Base-by-base conservation (phyloP, 2,888 invertebrate species). In the Ditula angustiorana region DNA sequence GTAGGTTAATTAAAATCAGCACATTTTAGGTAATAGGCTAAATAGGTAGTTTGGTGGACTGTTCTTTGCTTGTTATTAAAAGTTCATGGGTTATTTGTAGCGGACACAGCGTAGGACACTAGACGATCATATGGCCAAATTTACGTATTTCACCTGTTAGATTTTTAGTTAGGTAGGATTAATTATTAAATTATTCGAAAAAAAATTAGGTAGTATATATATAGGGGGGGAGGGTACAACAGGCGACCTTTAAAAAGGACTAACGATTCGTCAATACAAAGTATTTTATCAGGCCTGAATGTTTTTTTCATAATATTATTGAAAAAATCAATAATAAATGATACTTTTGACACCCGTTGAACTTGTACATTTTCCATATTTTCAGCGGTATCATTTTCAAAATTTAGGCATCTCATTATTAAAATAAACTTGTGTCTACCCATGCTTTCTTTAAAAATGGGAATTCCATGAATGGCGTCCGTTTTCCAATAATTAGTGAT, bases 401-500 rank as follows among this genome's bases (percentile, higher is more conserved):
- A 52, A 52, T 52, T 52, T 19, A 33, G 23, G 10, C 33, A 52
- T 21, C 33, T n/a, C 35, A 52, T 7, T 52, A 52, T 52, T 23
- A 52, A 21, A 5, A 52, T 21, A 19, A 52, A 52, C 21, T 35
- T 33, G 33, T 52, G 21, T 21, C 35, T 33, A 23, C 33, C 11
- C 52, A 52, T 52, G 23, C 23, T 35, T n/a, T 52, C 35, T 21
- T 33, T 21, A 11, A 52, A 52, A 33, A 35, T 35, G 8, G 33
- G 33, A 2, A 35, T 52, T 11, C 35, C 35, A 35, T 23, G 23
- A 23, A 52, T 33, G 11, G 33, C 52, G 19, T 52, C 52, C 10
- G 21, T 21, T 52, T 52, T 52, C 52, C 52, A 52, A 23, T 52
- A 52, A 33, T 52, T 52, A 11, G 19, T 35, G 5, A 52, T 52